Evolutionary conservation across 2,888 invertebrate species (phyloP).

Genomic region (Drosophila ezoana): DNA sequence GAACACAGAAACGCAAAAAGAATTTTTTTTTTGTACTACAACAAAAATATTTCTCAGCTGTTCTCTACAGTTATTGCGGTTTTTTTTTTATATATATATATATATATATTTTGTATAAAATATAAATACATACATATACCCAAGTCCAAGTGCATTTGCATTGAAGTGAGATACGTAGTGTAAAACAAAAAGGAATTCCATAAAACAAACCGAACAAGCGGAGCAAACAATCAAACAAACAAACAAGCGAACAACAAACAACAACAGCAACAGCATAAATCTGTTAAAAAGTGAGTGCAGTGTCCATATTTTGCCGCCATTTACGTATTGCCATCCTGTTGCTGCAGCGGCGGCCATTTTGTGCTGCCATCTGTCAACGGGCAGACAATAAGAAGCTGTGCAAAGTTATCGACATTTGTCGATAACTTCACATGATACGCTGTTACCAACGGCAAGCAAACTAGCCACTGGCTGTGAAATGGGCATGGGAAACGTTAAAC

Average conservation of each 20-base stretch:
- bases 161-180: slow-evolving; percentile 57
- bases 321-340: slow-evolving; percentile 13
- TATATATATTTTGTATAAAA: slow-evolving; percentile 23
- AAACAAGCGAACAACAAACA: background rate
- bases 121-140: slow-evolving; percentile 30
- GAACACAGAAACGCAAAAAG: slow-evolving; percentile 24
- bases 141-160: slow-evolving; percentile 60
- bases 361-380: slow-evolving; percentile 6
- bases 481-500: background rate
- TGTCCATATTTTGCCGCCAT: slow-evolving; percentile 16
- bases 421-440: slow-evolving; percentile 2
- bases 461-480: background rate
- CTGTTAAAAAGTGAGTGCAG: slow-evolving; percentile 39
- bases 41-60: slow-evolving; percentile 4
- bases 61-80: slow-evolving; percentile 18
- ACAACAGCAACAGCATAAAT: slow-evolving; percentile 1
- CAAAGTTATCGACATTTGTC: slow-evolving; percentile 16
- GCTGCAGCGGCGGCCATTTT: slow-evolving; percentile 16
- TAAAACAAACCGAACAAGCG: slow-evolving; percentile 17
- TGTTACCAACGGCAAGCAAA: background rate
- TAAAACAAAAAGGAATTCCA: slow-evolving; percentile 46
- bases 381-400: too few relatives aligned
- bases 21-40: slow-evolving; percentile 14
- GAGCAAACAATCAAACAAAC: background rate
- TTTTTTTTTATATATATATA: slow-evolving; percentile 14